Evolutionary conservation across 1,140 invertebrate genomes (phyloP).

Genomic region (Pararge aegeria): DNA sequence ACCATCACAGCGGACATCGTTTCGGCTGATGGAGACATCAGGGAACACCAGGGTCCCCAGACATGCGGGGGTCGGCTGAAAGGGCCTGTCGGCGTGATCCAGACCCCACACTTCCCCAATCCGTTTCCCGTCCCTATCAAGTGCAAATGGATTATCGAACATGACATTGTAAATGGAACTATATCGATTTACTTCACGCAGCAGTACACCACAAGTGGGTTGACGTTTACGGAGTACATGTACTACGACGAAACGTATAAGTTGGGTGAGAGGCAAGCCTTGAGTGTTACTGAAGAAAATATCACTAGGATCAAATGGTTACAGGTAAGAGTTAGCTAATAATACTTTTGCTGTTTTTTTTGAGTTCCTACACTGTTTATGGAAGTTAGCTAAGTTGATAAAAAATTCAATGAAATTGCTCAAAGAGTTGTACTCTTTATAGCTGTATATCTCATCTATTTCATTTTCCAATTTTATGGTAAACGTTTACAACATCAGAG

Average conservation of each 20-base stretch:
- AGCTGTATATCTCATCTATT: no score
- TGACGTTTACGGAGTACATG: constrained; percentile 91
- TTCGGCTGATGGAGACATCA: constrained; percentile 37
- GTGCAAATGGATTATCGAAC: constrained; percentile 93
- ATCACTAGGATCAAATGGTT: constrained; percentile 85
- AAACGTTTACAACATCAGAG: no score
- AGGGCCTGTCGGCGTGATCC: constrained; percentile 84
- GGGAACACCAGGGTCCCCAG: constrained; percentile 59
- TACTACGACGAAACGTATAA: constrained; percentile 87
- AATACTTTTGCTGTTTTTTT: no score
- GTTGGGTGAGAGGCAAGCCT: constrained; percentile 81
- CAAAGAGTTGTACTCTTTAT: no score
- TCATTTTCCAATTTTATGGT: no score
- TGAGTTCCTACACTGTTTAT: no score
- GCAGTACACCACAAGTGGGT: constrained; percentile 89
- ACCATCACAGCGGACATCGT: constrained; percentile 43
- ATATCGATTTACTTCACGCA: constrained; percentile 94
- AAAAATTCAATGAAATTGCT: no score
- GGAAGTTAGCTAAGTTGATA: no score
- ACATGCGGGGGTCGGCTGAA: constrained; percentile 84
- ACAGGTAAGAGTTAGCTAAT: constrained; percentile 77
- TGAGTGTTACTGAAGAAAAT: constrained; percentile 85
- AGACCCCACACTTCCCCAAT: constrained; percentile 91
- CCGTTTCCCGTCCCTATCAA: constrained; percentile 89
- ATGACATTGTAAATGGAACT: constrained; percentile 82